Percentiles rank a stretch among this genome's conserved stretches.
Evolutionary conservation across 2,888 invertebrate species (phyloP).

Genomic region (Tholera decimalis): DNA sequence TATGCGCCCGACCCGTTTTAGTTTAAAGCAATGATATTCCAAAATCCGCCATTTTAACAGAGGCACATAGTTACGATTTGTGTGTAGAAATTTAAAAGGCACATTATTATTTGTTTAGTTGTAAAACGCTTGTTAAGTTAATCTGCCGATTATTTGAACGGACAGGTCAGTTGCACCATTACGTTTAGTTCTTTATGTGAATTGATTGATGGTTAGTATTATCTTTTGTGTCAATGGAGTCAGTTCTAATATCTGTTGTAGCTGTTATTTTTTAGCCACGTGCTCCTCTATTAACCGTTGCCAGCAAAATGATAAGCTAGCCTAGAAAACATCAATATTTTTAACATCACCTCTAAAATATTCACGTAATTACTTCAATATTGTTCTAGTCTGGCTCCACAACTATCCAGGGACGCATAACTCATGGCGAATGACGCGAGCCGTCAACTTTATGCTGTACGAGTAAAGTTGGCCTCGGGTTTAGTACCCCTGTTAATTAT

Average conservation of each 20-base stretch:
- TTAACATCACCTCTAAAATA: constrained; percentile 9
- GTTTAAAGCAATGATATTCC: constrained; percentile 70
- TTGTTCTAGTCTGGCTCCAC: constrained; percentile 14
- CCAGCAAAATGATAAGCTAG: not conserved
- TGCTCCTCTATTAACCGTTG: too few relatives aligned
- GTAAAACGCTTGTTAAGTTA: constrained; percentile 40
- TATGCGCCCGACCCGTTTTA: constrained; percentile 62
- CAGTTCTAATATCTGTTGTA: not conserved
- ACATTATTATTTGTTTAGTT: constrained; percentile 46
- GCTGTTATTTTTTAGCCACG: too few relatives aligned
- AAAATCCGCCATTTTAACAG: constrained; percentile 54
- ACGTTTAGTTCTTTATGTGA: constrained; percentile 9
- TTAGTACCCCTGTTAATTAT: constrained; percentile 30
- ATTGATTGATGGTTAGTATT: not conserved
- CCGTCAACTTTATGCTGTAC: constrained; percentile 28
- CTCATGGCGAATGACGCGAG: constrained; percentile 21
- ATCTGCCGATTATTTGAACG: constrained; percentile 27
- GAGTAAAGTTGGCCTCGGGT: constrained; percentile 23
- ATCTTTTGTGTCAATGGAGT: not conserved
- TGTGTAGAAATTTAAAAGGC: constrained; percentile 39
- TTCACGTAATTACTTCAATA: constrained; percentile 33
- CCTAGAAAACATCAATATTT: constrained; percentile 17
- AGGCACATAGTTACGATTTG: constrained; percentile 49
- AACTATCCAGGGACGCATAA: constrained; percentile 34
- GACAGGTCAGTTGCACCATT: constrained; percentile 31